A percentile compares a stretch with the other conserved stretches of the same genome.
Evolutionary conservation across 2,888 invertebrate genomes (phyloP).

Genomic region (Cosmia trapezina): DNA sequence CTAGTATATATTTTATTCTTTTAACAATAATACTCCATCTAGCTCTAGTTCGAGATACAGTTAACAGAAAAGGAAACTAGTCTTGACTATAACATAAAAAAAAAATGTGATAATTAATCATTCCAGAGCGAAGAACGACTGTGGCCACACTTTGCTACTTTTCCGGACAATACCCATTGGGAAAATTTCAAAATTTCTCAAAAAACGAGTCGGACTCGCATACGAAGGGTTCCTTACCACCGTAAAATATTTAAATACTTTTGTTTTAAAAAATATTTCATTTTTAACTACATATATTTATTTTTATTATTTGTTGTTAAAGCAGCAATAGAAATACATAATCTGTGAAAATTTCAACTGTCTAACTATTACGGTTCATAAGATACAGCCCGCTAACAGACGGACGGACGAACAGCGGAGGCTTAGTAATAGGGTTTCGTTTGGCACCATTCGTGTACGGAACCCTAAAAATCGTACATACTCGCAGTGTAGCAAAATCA

Average conservation of each 20-base stretch:
- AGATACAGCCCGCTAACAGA: no score
- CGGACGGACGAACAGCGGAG: no score
- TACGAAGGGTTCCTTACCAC: no score
- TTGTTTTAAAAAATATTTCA: no score
- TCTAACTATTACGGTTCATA: no score
- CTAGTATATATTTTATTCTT: conserved; percentile 3
- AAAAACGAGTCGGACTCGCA: background rate
- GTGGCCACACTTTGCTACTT: conserved; percentile 19
- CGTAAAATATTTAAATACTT: no score
- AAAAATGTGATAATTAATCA: conserved; percentile 43
- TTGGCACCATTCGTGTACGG: no score
- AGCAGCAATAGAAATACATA: no score
- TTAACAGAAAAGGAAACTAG: conserved; percentile 39
- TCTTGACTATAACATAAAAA: conserved; percentile 26
- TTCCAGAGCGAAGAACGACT: conserved; percentile 15
- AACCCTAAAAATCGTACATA: background rate
- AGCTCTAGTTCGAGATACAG: conserved; percentile 12
- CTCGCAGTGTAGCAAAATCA: background rate
- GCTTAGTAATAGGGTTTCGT: no score
- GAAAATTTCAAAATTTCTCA: conserved; percentile 7
- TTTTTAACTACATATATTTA: no score
- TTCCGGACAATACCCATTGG: conserved; percentile 21
- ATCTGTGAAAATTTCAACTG: no score
- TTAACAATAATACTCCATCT: conserved; percentile 18
- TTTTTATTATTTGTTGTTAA: no score